Evolutionary conservation across 1,140 invertebrate species (phyloP), one percentile per base, ranked within the genome.

Genomic region (Drosophila repletoides): DNA sequence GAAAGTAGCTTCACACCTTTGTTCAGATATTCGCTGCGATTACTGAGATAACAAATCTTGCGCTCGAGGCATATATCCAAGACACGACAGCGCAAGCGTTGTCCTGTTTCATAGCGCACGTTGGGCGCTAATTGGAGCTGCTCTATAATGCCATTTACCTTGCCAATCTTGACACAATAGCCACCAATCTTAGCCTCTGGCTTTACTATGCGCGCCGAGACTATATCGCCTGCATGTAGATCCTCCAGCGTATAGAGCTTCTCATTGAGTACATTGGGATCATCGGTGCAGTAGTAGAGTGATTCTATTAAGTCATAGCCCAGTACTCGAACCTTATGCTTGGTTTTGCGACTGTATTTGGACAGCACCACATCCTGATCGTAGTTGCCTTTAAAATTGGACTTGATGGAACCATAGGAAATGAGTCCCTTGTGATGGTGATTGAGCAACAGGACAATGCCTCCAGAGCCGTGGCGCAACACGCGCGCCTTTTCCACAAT

Each of bases 211-310:
- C 48, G 90, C 0, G 91, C 93, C 5, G 90, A 76, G 0, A 93
- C 81, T 28, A 91, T 38, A 15, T 93, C 90, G 0, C 94, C 94
- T 0, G 91, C 55, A 45, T 88, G 72, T 0, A 94, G 70, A 72
- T 93, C 92, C n/a, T 84, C 73, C 2, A 90, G 45, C 0, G 86
- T 89, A 33, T 93, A 92, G 64, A 90, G 72, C 40, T 91, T 91
- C 38, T 92, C 86, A 24, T 92, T 84, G 0, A 95, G 55, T 1
- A 93, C 21, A 6, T 91, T 79, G 48, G 91, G 86, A 77, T 94
- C 91, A 79, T 93, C 92, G 1, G 92, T 91, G 61, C 93, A 93
- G 28, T 94, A 90, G 65, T 93, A 94, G 9, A 92, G 69, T 9
- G 88, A 90, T 48, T 94, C 93, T 49, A 94, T 90, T 2, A 88